Evolutionary conservation across 37 sponge, comb jelly and placozoan species (phyloP), one percentile per base, ranked within the genome.

Genomic region (Oscarella lobularis): DNA sequence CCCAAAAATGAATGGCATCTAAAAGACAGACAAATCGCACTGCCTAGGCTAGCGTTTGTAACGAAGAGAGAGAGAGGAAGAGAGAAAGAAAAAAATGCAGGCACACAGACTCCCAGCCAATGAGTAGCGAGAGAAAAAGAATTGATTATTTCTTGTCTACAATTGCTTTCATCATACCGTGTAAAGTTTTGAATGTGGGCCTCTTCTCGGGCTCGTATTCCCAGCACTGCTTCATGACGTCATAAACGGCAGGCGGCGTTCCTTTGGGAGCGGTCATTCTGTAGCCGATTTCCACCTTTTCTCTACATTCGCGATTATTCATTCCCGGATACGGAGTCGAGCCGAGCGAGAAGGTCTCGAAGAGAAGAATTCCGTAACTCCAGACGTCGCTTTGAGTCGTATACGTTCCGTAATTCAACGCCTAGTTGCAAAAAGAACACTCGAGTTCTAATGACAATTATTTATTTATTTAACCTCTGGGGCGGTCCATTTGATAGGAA

Each of bases 401-500:
- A 80, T 90, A 93, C 68, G 73, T 78, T 60, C 94, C 94, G 68
- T 83, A 84, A 39, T 93, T 86, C 1, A 93, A 76, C 1, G 91
- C 84, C 90, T 90, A 38, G 31, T 38, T 38, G 3, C 3, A 32
- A 6, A 35, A 33, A 4, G 31, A 73, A 73, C 3, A 37, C 39
- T 32, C 37, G 30, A 73, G 31, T 3, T 31, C 38, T 31, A 73
- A 39, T 37, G 2, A 32, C 74, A 37, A 73, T 32, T 36, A 73
- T 32, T 3, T 35, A 2, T 5, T 3, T 3, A 4, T 6, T 37
- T 31, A 30, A 90, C 94, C 87, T 94, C 95, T 32, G 95, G 95
- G 0, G 95, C 92, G 41, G 95, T 94, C 95, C 95, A 94, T 37
- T 94, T 94, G 65, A 94, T 90, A 37, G 95, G 95, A 33, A 93